Conservation (phyloP, 2,888 invertebrate species). For the Ferrisia virgata region DNA sequence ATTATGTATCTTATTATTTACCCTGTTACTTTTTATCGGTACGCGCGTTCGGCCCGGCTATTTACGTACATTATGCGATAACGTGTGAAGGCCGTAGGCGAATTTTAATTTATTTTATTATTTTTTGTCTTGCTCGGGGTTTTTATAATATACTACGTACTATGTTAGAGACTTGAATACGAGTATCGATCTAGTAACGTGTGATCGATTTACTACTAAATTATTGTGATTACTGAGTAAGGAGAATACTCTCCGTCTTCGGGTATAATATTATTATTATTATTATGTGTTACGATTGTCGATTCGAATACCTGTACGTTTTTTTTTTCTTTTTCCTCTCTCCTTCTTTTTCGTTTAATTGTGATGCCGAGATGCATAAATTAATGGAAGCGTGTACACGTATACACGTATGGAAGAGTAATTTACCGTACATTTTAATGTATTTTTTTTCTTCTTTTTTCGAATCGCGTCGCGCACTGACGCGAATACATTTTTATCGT, state of each 20-base stretch:
- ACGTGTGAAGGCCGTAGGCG: too few relatives aligned
- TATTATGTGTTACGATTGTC: not conserved
- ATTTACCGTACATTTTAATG: slow-evolving; percentile 21
- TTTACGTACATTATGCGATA: not conserved
- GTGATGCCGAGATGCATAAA: not conserved
- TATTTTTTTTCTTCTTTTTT: not conserved
- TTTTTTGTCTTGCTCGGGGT: not conserved
- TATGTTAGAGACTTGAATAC: not conserved
- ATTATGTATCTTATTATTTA: too few relatives aligned
- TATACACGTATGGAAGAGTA: not conserved
- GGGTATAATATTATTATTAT: too few relatives aligned
- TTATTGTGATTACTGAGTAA: not conserved
- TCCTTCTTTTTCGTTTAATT: not conserved
- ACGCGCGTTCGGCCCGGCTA: not conserved
- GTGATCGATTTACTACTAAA: not conserved
- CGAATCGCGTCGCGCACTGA: not conserved
- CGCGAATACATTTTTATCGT: slow-evolving; percentile 4
- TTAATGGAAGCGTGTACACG: not conserved
- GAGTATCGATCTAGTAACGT: not conserved
- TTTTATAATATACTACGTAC: too few relatives aligned
- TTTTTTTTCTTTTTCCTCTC: too few relatives aligned
- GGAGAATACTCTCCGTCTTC: not conserved
- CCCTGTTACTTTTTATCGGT: too few relatives aligned
- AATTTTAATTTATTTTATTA: too few relatives aligned
- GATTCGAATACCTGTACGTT: too few relatives aligned